phyloP scores from a whole-genome alignment of 37 sponge, comb jelly and placozoan species.

The Beroe ovata region DNA sequence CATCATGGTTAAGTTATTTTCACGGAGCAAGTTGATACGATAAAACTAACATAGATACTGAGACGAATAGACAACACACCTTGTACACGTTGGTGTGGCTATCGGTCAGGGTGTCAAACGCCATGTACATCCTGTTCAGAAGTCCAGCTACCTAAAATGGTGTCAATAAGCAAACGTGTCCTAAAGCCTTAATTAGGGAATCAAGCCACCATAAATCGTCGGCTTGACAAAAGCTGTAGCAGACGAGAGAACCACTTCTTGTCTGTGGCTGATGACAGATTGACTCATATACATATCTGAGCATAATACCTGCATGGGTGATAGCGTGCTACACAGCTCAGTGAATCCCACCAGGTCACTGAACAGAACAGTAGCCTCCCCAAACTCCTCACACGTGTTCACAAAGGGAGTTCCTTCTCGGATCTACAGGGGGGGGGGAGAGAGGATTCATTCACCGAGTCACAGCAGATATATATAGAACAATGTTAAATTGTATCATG shows the following conservation, averaged over 20 bases:
- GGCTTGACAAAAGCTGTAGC: neutral
- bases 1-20: neutral
- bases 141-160: conserved; percentile 3
- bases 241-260: neutral
- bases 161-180: neutral
- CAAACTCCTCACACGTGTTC: conserved; percentile 61
- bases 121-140: conserved; percentile 64
- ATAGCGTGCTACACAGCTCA: conserved; percentile 18
- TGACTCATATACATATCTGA: neutral
- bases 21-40: no score
- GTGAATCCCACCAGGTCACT: conserved; percentile 64
- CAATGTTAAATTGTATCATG: no score
- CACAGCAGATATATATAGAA: no score
- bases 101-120: conserved; percentile 37
- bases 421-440: conserved; percentile 20
- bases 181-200: no score
- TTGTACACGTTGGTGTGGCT: conserved; percentile 55
- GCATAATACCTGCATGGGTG: conserved; percentile 63
- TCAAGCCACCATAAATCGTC: no score
- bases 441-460: no score
- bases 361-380: conserved; percentile 45
- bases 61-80: no score
- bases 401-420: conserved; percentile 65
- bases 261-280: neutral
- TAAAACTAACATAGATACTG: no score